phyloP scores from a whole-genome alignment of 2,113 vertebrate species.

The Meleagris gallopavo region DNA sequence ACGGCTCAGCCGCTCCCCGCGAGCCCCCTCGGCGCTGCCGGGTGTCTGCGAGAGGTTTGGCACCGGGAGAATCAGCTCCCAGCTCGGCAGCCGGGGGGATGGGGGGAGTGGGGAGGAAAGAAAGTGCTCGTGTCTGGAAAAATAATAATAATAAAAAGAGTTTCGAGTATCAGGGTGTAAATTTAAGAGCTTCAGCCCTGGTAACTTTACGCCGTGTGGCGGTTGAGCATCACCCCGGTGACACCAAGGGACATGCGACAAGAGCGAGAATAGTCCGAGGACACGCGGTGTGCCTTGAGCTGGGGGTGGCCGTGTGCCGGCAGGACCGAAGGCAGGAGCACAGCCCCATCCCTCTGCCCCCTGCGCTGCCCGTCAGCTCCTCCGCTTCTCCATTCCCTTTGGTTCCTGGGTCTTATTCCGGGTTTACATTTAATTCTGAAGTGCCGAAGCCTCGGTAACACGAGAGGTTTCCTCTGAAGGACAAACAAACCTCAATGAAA shows the following conservation, averaged over 20 bases:
- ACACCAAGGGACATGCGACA: background rate
- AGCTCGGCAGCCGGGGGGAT: background rate
- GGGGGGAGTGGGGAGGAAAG: too few relatives aligned
- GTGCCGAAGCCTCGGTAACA: background rate
- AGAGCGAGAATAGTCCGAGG: background rate
- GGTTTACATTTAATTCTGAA: slow-evolving; percentile 13
- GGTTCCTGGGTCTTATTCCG: background rate
- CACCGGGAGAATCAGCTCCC: slow-evolving; percentile 16
- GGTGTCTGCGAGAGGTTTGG: slow-evolving; percentile 46
- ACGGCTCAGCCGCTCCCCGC: slow-evolving; percentile 33
- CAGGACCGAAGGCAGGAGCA: background rate
- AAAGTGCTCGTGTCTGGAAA: background rate
- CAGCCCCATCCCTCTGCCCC: background rate
- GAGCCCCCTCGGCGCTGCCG: slow-evolving; percentile 31
- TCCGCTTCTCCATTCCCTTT: background rate
- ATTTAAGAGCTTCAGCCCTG: background rate
- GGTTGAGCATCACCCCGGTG: background rate
- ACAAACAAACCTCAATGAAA: slow-evolving; percentile 37
- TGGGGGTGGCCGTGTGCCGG: background rate
- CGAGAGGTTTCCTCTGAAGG: background rate
- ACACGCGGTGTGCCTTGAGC: background rate
- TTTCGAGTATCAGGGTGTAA: slow-evolving; percentile 7
- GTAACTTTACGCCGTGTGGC: background rate
- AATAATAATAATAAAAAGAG: background rate
- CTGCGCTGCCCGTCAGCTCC: background rate